Evolutionary conservation across 2,888 invertebrate species (phyloP), one percentile per base, ranked within the genome.

Genomic region (Athalia rosae): DNA sequence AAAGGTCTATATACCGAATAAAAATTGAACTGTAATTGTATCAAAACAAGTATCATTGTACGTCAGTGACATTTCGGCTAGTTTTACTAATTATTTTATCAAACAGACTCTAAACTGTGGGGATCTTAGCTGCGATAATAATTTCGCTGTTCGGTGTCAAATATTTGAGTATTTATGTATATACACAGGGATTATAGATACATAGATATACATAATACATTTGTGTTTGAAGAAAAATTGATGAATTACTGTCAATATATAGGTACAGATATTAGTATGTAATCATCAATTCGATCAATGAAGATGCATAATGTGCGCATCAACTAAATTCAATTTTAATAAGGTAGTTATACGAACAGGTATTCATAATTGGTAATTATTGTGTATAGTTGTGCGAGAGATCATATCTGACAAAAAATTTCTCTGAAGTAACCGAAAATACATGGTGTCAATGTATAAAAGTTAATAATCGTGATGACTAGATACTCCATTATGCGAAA

Each of bases 401-500:
- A 74, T 74, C 50, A 59, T 41, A 28, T 48, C 48, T 71, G 73
- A 59, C 58, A 11, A 81, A 77, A 80, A 77, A 79, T 67, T 76
- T 76, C 73, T 67, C 69, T 76, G 78, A 77, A 77, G 69, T 56
- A 58, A 64, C 59, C 43, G 80, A 76, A 79, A 79, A 81, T 78
- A 77, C 79, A 78, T 79, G 81, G 80, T 81, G 78, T 80, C 77
- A 67, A 80, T 78, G 81, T 82, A 80, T 82, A 81, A 80, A 80
- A 81, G 78, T 79, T 78, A 76, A 79, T 63, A 80, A 80, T 63
- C 66, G 41, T 78, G 69, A 74, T 77, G 62, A 81, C 80, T 82
- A 82, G 81, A 82, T 61, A 64, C 71, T 77, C 67, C 43, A 62
- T 74, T 74, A 74, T 74, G 74, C 61, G 74, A 62, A 48, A 74